Base-by-base conservation (phyloP, 2,888 invertebrate genomes). In the Cerastoderma edule region DNA sequence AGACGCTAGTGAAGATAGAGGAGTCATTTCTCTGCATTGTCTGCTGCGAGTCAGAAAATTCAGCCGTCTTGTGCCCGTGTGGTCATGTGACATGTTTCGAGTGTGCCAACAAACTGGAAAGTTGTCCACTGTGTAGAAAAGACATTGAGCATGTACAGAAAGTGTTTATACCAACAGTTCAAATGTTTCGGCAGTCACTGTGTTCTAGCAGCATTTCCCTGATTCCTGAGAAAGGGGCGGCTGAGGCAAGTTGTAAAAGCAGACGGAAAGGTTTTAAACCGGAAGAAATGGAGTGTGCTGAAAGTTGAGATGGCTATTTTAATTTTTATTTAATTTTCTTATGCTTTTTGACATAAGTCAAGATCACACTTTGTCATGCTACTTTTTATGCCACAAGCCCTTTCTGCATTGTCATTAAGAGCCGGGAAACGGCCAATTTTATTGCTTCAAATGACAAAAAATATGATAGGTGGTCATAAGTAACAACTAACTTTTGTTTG, bases 61-160 rank as follows among this genome's bases (percentile, higher is more conserved):
- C 96, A 93, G 95, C 96, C 44, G 95, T 96, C 85, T 96, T 97
- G 93, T 95, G 96, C 93, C 97, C 97, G 1, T 97, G 97, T 91
- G 95, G 96, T n/a, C 97, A 97, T 93, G 96, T 96, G 67, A 95
- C 96, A 65, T 97, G 97, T 93, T 93, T 94, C 48, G 94, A 94
- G 28, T 97, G 97, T 91, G 96, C 97, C 2, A 94, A 94, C 2
- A 95, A 95, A 89, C 95, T 96, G 91, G 94, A 95, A 75, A 94
- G 95, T 74, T 96, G 96, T 91, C 96, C 96, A 0, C 93, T 96
- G 35, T 96, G 96, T 91, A 94, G 96, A 27, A 94, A 95, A 5
- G 94, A 95, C 88, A 95, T 96, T 79, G 94, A 95, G 65, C 95
- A 95, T 84, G 94, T 95, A 33, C 95, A 96, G 93, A 95, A 95